Conservation (phyloP, 2,888 invertebrate species). For the Teleogryllus oceanicus region DNA sequence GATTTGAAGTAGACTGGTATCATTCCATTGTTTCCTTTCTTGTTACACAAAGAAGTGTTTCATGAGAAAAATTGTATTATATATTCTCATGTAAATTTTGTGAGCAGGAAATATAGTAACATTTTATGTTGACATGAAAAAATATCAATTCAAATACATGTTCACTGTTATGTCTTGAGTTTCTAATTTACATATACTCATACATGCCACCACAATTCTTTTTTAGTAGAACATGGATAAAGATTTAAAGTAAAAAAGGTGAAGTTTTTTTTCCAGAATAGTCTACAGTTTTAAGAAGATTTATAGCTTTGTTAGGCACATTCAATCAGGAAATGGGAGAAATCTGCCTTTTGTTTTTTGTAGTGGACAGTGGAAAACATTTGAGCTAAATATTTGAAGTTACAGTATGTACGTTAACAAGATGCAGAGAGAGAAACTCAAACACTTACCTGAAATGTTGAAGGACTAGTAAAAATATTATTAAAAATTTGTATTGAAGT, state of each 20-base stretch:
- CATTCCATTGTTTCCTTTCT: constrained; percentile 9
- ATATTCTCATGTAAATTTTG: constrained; percentile 10
- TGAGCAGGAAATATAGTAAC: constrained; percentile 3
- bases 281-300: not conserved
- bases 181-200: not conserved
- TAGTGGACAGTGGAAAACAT: not conserved
- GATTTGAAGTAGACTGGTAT: not conserved
- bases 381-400: not conserved
- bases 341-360: not conserved
- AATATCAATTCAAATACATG: constrained; percentile 3
- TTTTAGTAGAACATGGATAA: not conserved
- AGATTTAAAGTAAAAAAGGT: not conserved
- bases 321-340: not conserved
- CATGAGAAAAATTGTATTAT: not conserved
- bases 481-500: too few species aligned
- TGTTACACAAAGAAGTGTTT: not conserved
- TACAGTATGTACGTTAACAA: not conserved
- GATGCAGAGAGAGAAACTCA: constrained; percentile 3
- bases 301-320: not conserved
- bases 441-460: not conserved
- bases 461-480: not conserved
- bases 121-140: constrained; percentile 12
- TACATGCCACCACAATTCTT: not conserved
- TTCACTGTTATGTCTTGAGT: not conserved
- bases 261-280: not conserved